These are phyloP conservation scores for Tychaedon coryphoeus DNA, from an alignment of 2,113 vertebrate genomes.

Conservation along the genomic window DNA sequence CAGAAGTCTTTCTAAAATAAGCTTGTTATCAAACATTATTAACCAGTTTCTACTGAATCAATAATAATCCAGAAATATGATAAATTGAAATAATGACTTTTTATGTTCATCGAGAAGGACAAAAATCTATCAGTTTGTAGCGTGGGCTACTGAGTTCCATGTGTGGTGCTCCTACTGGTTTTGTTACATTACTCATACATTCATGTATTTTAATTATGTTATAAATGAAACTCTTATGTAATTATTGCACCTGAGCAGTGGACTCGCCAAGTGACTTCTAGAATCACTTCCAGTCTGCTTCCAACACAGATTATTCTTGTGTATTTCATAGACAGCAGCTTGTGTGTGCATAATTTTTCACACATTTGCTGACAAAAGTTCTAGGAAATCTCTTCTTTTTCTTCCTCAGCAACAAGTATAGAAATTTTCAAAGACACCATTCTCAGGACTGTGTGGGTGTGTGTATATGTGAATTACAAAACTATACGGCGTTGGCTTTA, in stretches of 20 bases:
- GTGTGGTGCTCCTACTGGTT: not conserved
- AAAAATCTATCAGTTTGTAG: not conserved
- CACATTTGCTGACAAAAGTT: not conserved
- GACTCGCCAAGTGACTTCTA: not conserved
- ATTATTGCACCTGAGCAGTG: not conserved
- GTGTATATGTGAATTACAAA: not conserved
- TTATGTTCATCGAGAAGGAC: not conserved
- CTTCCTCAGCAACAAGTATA: not conserved
- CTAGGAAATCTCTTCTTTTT: not conserved
- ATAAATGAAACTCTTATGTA: not conserved
- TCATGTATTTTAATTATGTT: not conserved
- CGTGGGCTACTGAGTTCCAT: not conserved
- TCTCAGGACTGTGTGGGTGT: accelerated
- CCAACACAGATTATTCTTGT: not conserved
- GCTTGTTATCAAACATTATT: not conserved
- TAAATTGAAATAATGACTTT: not conserved
- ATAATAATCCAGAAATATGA: not conserved
- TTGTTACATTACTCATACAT: not conserved
- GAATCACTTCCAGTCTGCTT: no score
- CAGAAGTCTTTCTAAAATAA: not conserved
- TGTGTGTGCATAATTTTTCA: not conserved
- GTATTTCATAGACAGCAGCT: not conserved
- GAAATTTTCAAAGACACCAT: not conserved
- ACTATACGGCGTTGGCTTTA: not conserved
- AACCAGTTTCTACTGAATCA: not conserved